Evolutionary conservation across 2,113 vertebrate species (phyloP).

Genomic region (Dicentrarchus labrax): DNA sequence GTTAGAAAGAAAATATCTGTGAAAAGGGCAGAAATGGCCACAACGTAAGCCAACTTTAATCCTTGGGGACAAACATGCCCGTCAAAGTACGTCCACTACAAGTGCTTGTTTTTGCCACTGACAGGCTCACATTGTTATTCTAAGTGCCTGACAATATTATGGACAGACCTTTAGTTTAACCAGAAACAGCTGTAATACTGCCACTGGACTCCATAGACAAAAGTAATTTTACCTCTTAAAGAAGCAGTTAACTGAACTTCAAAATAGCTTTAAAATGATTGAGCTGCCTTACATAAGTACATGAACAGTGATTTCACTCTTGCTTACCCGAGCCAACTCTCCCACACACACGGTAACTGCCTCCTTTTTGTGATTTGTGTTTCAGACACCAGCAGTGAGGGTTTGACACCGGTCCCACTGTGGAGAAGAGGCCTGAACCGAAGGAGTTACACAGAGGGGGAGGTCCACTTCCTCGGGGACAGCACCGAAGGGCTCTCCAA

Average conservation of each 20-base stretch:
- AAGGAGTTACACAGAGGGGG: slow-evolving; percentile 85
- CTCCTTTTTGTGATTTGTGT: slow-evolving; percentile 22
- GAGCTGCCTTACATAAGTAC: background rate
- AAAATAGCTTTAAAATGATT: background rate
- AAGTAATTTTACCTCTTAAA: too few species aligned
- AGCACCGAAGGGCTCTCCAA: slow-evolving; percentile 72
- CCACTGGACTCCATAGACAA: too few species aligned
- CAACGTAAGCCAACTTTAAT: too few species aligned
- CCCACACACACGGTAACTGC: background rate
- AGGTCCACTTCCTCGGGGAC: slow-evolving; percentile 73
- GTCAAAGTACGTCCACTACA: too few species aligned
- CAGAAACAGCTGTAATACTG: too few species aligned
- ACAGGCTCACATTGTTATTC: too few species aligned
- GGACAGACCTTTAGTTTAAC: too few species aligned
- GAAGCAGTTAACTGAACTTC: background rate
- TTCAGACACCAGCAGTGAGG: slow-evolving; percentile 77
- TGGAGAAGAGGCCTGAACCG: slow-evolving; percentile 82
- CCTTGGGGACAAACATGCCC: too few species aligned
- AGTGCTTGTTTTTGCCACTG: too few species aligned
- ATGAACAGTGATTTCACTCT: background rate
- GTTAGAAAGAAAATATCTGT: too few species aligned
- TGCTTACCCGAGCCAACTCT: background rate
- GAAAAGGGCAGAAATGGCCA: too few species aligned
- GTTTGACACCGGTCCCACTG: slow-evolving; percentile 34
- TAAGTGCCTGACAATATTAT: too few species aligned